phyloP scores from a whole-genome alignment of 1,140 invertebrate genomes.

The Muscidifurax raptorellus region DNA sequence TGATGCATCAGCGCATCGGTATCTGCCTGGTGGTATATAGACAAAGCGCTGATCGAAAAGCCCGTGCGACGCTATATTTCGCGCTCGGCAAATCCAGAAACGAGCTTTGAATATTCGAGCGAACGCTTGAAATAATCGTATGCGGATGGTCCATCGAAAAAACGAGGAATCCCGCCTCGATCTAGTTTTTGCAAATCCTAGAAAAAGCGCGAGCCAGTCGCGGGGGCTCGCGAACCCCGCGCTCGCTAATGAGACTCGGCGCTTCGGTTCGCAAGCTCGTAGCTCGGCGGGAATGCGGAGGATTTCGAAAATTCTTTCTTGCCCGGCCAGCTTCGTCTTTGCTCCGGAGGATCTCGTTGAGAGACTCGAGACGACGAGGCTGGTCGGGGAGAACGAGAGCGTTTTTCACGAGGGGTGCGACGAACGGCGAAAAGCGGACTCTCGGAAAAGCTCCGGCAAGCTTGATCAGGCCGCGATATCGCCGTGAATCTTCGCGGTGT shows the following conservation, averaged over 20 bases:
- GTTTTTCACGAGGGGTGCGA: conserved; percentile 33
- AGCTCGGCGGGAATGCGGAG: not conserved
- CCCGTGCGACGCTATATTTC: not conserved
- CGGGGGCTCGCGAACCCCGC: conserved; percentile 24
- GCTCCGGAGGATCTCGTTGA: no score
- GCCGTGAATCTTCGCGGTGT: not conserved
- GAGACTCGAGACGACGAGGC: not conserved
- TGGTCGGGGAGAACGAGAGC: no score
- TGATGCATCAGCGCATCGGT: no score
- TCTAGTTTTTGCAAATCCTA: conserved; percentile 43
- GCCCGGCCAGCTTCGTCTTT: not conserved
- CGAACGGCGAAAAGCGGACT: conserved; percentile 26
- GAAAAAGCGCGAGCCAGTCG: conserved; percentile 36
- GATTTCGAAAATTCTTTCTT: not conserved
- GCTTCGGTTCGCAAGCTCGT: conserved; percentile 52
- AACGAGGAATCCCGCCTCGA: not conserved
- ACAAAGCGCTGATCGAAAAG: not conserved
- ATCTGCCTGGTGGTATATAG: no score
- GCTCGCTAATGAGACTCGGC: conserved; percentile 67
- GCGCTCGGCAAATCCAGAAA: not conserved
- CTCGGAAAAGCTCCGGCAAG: conserved; percentile 7
- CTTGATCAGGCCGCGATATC: no score
- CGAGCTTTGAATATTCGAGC: not conserved
- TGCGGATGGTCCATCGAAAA: not conserved
- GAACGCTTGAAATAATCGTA: not conserved